phyloP scores from a whole-genome alignment of 2,888 invertebrate genomes.

The Pristionchus entomophagus region DNA sequence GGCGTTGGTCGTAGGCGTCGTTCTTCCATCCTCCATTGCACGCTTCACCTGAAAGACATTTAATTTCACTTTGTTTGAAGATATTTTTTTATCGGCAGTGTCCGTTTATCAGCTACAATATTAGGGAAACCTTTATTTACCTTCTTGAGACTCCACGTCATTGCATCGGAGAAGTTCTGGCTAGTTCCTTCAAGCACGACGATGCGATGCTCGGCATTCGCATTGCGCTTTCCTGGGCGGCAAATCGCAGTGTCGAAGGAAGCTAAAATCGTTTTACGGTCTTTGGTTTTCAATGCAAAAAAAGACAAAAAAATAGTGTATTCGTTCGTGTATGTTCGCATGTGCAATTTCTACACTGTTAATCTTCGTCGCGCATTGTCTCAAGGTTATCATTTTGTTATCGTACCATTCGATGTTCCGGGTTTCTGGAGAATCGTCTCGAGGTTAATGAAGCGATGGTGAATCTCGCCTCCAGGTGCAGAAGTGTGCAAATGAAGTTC shows the following conservation, averaged over 20 bases:
- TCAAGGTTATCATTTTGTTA: background rate
- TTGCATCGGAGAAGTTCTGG: slow-evolving; percentile 66
- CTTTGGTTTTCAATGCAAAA: background rate
- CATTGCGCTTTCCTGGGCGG: slow-evolving; percentile 41
- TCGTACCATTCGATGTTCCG: slow-evolving; percentile 40
- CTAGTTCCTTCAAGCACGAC: slow-evolving; percentile 66
- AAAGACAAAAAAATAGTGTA: background rate
- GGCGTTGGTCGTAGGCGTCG: slow-evolving; percentile 32
- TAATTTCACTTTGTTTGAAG: too few relatives aligned
- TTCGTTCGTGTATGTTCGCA: too few relatives aligned
- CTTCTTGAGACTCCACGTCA: slow-evolving; percentile 68
- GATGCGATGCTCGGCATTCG: slow-evolving; percentile 65
- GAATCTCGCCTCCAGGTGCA: slow-evolving; percentile 32
- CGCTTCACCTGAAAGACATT: slow-evolving; percentile 39
- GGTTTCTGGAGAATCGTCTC: slow-evolving; percentile 61
- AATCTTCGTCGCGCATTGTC: background rate
- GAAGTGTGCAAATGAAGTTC: slow-evolving; percentile 36
- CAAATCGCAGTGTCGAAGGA: slow-evolving; percentile 6
- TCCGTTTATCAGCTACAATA: too few relatives aligned
- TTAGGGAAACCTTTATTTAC: slow-evolving; percentile 48
- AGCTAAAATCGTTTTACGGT: background rate
- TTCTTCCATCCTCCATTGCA: slow-evolving; percentile 43
- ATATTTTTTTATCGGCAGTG: background rate
- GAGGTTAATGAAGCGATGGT: slow-evolving; percentile 61
- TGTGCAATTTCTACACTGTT: too few relatives aligned